phyloP scores from a whole-genome alignment of 2,888 invertebrate species.

The Eugnorisma glareosa region DNA sequence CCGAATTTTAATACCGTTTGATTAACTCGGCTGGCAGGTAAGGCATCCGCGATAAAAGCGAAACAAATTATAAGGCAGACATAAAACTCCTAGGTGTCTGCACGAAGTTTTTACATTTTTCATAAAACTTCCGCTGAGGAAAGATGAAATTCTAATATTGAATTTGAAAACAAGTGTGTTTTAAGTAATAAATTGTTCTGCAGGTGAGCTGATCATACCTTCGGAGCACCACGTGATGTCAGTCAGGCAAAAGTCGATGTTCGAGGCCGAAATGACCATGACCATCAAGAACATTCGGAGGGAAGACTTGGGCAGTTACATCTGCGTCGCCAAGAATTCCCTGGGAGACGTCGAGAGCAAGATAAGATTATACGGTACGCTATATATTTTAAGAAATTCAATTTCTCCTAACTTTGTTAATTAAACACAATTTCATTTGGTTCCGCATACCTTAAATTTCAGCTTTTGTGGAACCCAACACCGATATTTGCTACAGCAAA shows the following conservation, averaged over 20 bases:
- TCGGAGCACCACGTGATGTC: constrained; percentile 95
- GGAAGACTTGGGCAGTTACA: constrained; percentile 95
- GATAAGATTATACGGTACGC: constrained; percentile 96
- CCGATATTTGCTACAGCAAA: constrained; percentile 44
- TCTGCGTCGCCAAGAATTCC: constrained; percentile 96
- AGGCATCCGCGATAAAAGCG: constrained; percentile 84
- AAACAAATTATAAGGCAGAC: constrained; percentile 89
- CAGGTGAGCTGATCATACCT: constrained; percentile 96
- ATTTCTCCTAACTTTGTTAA: constrained; percentile 44
- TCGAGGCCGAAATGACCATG: constrained; percentile 96
- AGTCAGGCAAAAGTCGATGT: constrained; percentile 93
- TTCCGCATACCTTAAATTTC: constrained; percentile 35
- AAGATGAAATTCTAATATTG: constrained; percentile 90
- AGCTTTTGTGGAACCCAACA: constrained; percentile 22
- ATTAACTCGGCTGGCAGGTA: constrained; percentile 76
- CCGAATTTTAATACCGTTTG: constrained; percentile 76
- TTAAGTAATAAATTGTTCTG: constrained; percentile 84
- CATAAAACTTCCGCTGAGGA: constrained; percentile 86
- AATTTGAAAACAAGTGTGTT: constrained; percentile 87
- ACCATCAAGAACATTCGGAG: constrained; percentile 94
- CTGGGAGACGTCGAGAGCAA: constrained; percentile 97
- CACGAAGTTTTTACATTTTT: constrained; percentile 89
- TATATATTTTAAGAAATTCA: constrained; percentile 38
- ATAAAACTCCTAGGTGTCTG: constrained; percentile 89
- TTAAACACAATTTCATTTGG: constrained; percentile 41